Conservation (phyloP, 2,888 invertebrate genomes). For the Drosophila ezoana region DNA sequence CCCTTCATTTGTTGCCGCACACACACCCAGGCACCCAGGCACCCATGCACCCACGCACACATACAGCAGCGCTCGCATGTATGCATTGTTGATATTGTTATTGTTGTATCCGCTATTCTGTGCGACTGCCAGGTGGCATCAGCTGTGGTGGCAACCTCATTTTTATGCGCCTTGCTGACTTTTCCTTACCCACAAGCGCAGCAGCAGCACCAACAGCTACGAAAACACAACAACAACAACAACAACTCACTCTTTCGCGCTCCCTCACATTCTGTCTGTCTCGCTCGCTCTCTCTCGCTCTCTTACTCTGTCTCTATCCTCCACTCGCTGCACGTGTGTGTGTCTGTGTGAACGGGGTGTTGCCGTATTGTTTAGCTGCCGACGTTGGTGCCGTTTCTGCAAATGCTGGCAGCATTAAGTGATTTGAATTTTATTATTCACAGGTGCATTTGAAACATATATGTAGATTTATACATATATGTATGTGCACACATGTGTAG, state of each 20-base stretch:
- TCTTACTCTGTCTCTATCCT: neutral
- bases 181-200: constrained; percentile 14
- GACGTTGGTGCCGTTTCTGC: constrained; percentile 41
- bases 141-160: constrained; percentile 79
- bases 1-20: constrained; percentile 83
- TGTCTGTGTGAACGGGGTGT: constrained; percentile 65
- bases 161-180: constrained; percentile 43
- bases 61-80: constrained; percentile 10
- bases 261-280: neutral
- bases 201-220: constrained; percentile 7
- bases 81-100: constrained; percentile 46
- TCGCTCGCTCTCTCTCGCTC: constrained; percentile 1
- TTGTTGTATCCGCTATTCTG: constrained; percentile 21
- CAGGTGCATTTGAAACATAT: constrained; percentile 65
- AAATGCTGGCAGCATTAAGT: constrained; percentile 72
- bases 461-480: constrained; percentile 2
- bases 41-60: constrained; percentile 3
- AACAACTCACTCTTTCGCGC: constrained; percentile 1
- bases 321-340: constrained; percentile 13
- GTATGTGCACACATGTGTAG: constrained; percentile 12
- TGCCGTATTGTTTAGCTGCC: constrained; percentile 71
- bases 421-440: constrained; percentile 82
- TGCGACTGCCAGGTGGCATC: constrained; percentile 41
- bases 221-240: constrained; percentile 19
- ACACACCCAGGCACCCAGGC: constrained; percentile 34